Evolutionary conservation across 2,888 invertebrate genomes (phyloP).

Genomic region (Megalurothrips usitatus): DNA sequence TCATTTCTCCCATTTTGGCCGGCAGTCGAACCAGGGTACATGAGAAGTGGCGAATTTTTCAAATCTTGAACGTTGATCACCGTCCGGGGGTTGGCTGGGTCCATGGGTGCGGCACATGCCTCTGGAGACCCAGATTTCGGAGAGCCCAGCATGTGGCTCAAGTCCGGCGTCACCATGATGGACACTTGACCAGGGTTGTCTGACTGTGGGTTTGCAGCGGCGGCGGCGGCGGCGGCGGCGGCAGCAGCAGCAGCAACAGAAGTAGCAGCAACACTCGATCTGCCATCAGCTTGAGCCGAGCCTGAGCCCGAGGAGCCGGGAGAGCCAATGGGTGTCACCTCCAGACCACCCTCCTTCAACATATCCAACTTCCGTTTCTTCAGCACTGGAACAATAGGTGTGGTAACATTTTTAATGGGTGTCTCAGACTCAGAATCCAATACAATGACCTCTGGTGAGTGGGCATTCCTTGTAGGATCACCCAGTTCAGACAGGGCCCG

Average conservation of each 20-base stretch:
- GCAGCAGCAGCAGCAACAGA: no score
- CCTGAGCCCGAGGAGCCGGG: conserved; percentile 32
- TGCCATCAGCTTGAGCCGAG: conserved; percentile 29
- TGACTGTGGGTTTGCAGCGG: conserved; percentile 5
- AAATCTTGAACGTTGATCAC: conserved; percentile 30
- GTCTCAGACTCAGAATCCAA: not conserved
- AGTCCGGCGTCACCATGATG: conserved; percentile 51
- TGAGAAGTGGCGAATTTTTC: not conserved
- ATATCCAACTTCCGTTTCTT: conserved; percentile 70
- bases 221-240: no score
- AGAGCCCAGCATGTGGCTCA: conserved; percentile 47
- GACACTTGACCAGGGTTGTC: conserved; percentile 41
- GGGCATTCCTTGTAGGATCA: not conserved
- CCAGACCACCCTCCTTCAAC: conserved; percentile 67
- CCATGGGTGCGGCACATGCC: conserved; percentile 21
- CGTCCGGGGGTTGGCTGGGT: conserved; percentile 16
- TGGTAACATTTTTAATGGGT: not conserved
- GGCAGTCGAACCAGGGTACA: not conserved
- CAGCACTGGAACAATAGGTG: conserved; percentile 49
- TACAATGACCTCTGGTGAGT: conserved; percentile 8
- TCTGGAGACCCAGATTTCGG: conserved; percentile 35
- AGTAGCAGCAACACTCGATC: conserved; percentile 23
- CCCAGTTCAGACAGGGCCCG: not conserved
- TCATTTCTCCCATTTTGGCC: conserved; percentile 4
- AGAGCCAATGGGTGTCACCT: conserved; percentile 62